Evolutionary conservation across 1,140 invertebrate genomes (phyloP).

Genomic region (Euwallacea fornicatus): DNA sequence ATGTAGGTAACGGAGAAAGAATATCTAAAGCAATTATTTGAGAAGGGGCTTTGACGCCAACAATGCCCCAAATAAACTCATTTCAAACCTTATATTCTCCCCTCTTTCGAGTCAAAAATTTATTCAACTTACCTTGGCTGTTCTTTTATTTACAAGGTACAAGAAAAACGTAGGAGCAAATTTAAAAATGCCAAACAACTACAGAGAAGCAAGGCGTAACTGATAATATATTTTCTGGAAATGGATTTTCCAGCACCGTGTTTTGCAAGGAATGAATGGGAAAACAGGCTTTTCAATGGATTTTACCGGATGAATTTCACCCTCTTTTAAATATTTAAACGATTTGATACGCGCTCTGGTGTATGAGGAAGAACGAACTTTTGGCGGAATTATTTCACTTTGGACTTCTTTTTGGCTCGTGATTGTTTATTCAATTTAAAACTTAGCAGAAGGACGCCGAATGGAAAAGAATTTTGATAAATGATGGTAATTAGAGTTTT

Average conservation of each 20-base stretch:
- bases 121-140: slow-evolving; percentile 28
- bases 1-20: too few species aligned
- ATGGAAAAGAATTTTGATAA: too few species aligned
- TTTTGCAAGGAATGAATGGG: slow-evolving; percentile 24
- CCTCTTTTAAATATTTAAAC: slow-evolving; percentile 24
- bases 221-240: slow-evolving; percentile 32
- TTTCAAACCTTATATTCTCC: slow-evolving; percentile 3
- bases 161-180: slow-evolving; percentile 20
- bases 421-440: too few species aligned
- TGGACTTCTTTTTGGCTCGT: too few species aligned
- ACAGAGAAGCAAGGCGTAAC: slow-evolving; percentile 26
- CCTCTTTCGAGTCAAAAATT: slow-evolving; percentile 22
- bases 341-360: slow-evolving; percentile 20
- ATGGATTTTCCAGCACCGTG: slow-evolving; percentile 27
- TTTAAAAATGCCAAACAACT: slow-evolving; percentile 30
- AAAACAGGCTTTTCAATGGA: slow-evolving; percentile 22
- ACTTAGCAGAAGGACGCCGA: too few species aligned
- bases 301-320: slow-evolving; percentile 17
- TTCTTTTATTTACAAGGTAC: slow-evolving; percentile 29
- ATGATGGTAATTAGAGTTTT: too few species aligned
- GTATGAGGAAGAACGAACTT: slow-evolving; percentile 2
- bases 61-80: background rate
- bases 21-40: too few species aligned
- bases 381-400: background rate
- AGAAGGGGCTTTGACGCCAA: too few species aligned